phyloP scores from a whole-genome alignment of 2,797 vertebrate species.

The Halcyon smyrnensis region DNA sequence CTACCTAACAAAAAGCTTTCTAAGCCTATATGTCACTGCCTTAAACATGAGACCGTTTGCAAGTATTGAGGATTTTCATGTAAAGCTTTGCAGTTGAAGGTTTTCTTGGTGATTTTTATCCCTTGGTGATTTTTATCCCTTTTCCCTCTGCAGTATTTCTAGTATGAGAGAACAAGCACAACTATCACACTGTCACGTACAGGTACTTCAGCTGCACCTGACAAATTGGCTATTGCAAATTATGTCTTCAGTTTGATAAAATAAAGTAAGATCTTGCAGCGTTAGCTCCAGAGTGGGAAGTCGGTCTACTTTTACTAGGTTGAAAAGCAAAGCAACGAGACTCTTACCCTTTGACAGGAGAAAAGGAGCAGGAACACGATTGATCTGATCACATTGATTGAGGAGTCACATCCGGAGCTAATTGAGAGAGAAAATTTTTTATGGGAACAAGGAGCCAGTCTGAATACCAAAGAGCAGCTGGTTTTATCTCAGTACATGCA shows the following conservation, averaged over 20 bases:
- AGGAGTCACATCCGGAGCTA: neutral
- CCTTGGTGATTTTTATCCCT: neutral
- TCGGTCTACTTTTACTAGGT: neutral
- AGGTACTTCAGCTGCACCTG: neutral
- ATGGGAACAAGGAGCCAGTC: neutral
- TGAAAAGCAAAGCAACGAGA: neutral
- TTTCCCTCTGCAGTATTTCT: neutral
- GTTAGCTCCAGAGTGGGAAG: neutral
- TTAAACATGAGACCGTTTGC: neutral
- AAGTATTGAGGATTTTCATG: neutral
- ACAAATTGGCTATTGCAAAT: neutral
- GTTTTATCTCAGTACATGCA: neutral
- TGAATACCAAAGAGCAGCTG: neutral
- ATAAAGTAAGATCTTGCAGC: neutral
- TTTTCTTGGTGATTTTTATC: neutral
- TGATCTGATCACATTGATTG: neutral
- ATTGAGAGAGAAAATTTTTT: neutral
- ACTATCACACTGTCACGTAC: fast-evolving
- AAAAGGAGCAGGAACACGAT: neutral
- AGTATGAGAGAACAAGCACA: neutral
- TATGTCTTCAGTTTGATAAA: neutral
- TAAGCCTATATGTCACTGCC: neutral
- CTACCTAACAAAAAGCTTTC: neutral
- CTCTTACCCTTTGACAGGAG: neutral
- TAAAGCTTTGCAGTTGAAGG: neutral